phyloP scores from a whole-genome alignment of 2,888 invertebrate species.

The Leucophora obtusa region DNA sequence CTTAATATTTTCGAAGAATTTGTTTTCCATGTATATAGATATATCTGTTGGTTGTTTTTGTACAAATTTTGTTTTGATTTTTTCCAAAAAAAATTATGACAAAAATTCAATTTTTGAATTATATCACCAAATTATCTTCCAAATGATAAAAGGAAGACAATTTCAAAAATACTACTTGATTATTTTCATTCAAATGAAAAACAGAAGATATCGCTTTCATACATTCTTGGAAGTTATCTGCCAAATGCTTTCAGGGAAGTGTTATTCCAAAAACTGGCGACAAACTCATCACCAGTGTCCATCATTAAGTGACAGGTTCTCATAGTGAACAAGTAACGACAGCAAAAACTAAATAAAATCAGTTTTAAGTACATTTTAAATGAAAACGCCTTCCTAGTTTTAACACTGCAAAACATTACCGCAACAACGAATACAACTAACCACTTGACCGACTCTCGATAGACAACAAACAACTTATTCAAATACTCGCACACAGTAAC shows the following conservation, averaged over 20 bases:
- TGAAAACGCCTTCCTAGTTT: slow-evolving; percentile 68
- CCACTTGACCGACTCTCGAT: slow-evolving; percentile 30
- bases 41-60: too few species aligned
- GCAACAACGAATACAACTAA: slow-evolving; percentile 44
- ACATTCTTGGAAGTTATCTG: too few species aligned
- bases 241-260: slow-evolving; percentile 7
- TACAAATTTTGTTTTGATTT: too few species aligned
- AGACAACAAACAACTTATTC: background rate
- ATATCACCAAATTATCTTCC: too few species aligned
- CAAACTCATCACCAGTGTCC: slow-evolving; percentile 29
- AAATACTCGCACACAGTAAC: background rate
- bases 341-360: slow-evolving; percentile 15
- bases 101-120: too few species aligned
- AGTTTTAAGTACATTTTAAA: slow-evolving; percentile 69
- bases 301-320: slow-evolving; percentile 51
- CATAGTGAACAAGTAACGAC: background rate
- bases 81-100: too few species aligned
- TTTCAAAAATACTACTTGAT: too few species aligned
- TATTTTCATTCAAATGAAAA: too few species aligned
- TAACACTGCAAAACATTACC: slow-evolving; percentile 68
- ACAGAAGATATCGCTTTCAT: too few species aligned
- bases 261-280: slow-evolving; percentile 66
- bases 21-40: too few species aligned
- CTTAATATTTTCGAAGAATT: too few species aligned
- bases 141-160: too few species aligned